Conservation (phyloP, 2,797 vertebrate species). For the Erethizon dorsatum region DNA sequence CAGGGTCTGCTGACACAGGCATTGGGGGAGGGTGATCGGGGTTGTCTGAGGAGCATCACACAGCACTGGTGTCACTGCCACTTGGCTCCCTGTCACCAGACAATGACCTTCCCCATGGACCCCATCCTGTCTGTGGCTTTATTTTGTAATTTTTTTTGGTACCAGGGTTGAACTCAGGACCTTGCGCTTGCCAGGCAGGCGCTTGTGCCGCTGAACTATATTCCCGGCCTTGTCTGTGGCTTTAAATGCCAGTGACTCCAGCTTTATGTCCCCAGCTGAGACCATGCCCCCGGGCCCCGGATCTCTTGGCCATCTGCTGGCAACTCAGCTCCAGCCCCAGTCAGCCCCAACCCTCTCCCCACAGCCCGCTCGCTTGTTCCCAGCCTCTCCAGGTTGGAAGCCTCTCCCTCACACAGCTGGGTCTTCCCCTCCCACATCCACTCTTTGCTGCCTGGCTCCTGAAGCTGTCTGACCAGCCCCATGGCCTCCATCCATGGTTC, state of each 20-base stretch:
- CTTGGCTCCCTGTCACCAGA: not conserved
- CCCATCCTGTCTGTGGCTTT: not conserved
- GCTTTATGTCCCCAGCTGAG: not conserved
- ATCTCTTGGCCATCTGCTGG: not conserved
- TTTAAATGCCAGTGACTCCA: not conserved
- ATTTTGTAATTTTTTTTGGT: not conserved
- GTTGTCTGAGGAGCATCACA: not conserved
- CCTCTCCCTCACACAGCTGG: rapidly evolving
- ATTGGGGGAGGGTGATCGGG: not conserved
- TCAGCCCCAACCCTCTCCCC: not conserved
- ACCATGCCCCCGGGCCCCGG: not conserved
- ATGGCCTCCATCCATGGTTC: not conserved
- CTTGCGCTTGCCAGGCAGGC: no score
- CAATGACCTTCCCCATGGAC: not conserved
- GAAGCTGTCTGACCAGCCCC: not conserved
- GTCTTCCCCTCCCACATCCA: no score
- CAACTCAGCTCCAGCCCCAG: not conserved
- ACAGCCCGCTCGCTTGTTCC: not conserved
- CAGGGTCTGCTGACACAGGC: not conserved
- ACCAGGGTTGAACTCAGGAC: no score
- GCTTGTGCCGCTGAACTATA: no score
- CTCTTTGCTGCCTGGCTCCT: not conserved
- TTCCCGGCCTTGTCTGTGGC: not conserved
- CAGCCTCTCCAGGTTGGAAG: not conserved
- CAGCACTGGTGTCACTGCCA: rapidly evolving